Evolutionary conservation across 2,888 invertebrate species (phyloP).

Genomic region (Choreutis nemorana): DNA sequence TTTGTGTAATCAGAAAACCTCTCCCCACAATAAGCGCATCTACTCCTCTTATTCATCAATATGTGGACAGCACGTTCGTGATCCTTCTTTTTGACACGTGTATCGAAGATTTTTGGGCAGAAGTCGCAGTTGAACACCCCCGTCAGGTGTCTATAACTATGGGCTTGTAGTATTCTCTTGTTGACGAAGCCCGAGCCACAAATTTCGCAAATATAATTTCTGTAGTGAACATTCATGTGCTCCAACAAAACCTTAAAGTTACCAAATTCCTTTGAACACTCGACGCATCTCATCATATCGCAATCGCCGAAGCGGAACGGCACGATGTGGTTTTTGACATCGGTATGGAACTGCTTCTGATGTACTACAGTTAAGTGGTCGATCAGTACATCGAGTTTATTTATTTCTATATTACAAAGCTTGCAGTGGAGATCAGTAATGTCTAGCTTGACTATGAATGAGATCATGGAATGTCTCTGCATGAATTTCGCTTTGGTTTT

Average conservation of each 20-base stretch:
- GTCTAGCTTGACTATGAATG: conserved; percentile 16
- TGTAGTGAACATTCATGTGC: conserved; percentile 30
- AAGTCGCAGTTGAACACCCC: conserved; percentile 33
- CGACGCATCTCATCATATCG: conserved; percentile 21
- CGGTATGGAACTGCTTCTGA: conserved; percentile 16
- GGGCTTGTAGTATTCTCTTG: conserved; percentile 19
- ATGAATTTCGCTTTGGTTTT: conserved; percentile 26
- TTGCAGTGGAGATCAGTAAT: conserved; percentile 12
- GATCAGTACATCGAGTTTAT: conserved; percentile 16
- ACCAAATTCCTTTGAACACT: conserved; percentile 20
- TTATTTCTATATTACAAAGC: conserved; percentile 11
- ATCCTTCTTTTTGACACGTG: conserved; percentile 35
- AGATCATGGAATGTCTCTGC: conserved; percentile 14
- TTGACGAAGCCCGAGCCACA: conserved; percentile 30
- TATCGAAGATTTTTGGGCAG: conserved; percentile 50
- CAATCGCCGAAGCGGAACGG: conserved; percentile 24
- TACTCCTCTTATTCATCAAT: conserved; percentile 22
- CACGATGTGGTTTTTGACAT: conserved; percentile 22
- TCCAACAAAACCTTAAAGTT: conserved; percentile 26
- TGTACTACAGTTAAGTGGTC: conserved; percentile 22
- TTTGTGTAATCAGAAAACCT: conserved; percentile 43
- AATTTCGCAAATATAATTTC: conserved; percentile 25
- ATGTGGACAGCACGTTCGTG: conserved; percentile 44
- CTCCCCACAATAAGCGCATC: conserved; percentile 34
- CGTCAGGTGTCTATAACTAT: conserved; percentile 27